Conservation (phyloP, 2,888 invertebrate genomes). For the Scaptomyza tumidula region DNA sequence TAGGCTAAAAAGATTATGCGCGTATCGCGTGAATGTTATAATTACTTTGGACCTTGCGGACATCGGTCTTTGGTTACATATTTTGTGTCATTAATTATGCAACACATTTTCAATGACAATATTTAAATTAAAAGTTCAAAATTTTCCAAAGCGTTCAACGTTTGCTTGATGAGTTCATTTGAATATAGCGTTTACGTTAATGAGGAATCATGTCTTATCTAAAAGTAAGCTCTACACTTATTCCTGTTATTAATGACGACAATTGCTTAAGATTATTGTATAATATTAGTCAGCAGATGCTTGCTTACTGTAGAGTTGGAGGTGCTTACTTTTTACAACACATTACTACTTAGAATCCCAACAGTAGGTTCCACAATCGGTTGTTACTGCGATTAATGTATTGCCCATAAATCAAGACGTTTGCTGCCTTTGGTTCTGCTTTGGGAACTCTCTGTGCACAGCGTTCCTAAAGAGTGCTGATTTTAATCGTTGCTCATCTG, state of each 20-base stretch:
- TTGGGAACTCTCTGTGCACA: not conserved
- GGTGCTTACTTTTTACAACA: slow-evolving; percentile 2
- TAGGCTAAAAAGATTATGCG: not conserved
- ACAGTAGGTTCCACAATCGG: slow-evolving; percentile 56
- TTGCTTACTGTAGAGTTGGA: slow-evolving; percentile 36
- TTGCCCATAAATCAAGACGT: slow-evolving; percentile 56
- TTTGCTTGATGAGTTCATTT: slow-evolving; percentile 1
- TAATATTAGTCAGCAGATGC: slow-evolving; percentile 55
- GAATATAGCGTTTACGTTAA: slow-evolving; percentile 7
- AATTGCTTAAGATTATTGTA: slow-evolving; percentile 59
- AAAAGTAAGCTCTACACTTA: not conserved
- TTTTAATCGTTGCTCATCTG: slow-evolving; percentile 5
- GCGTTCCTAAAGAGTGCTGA: slow-evolving; percentile 11
- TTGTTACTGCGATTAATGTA: slow-evolving; percentile 57
- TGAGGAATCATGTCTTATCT: not conserved
- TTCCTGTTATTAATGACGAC: slow-evolving; percentile 40
- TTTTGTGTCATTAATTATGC: slow-evolving; percentile 23
- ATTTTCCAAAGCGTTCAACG: not conserved
- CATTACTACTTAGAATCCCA: slow-evolving; percentile 39
- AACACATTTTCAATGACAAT: not conserved
- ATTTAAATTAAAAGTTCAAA: slow-evolving; percentile 1
- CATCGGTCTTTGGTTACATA: slow-evolving; percentile 3
- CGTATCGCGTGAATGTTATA: slow-evolving; percentile 5
- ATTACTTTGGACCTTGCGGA: slow-evolving; percentile 5
- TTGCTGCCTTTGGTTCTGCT: not conserved